Evolutionary conservation across 2,113 vertebrate species (phyloP), one percentile per base, ranked within the genome.

Genomic region (Gnathonemus longibarbis): DNA sequence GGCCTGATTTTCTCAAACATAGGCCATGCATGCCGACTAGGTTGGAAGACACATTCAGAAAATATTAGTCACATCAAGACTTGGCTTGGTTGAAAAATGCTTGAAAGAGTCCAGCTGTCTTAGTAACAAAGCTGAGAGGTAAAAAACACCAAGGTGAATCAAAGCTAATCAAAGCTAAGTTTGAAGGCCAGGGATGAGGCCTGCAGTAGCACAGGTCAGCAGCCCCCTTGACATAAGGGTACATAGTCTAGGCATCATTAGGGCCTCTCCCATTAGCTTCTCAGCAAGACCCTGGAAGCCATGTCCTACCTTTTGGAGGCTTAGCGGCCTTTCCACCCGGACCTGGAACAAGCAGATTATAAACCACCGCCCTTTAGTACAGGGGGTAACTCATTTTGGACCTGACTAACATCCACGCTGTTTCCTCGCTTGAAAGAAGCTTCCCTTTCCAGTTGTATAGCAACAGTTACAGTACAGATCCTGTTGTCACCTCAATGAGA

Each of bases 251-350:
- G 48, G 24, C 84, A 27, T 24, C 48, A 48, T 50, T 86, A 86
- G 9, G 21, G 48, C 84, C 24, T 48, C 84, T 49, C 4, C 84
- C 48, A 48, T 31, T 86, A 86, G 48, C 84, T 50, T 50, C 48
- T 50, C 45, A 49, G 24, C 84, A 21, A 27, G 84, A 86, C 45
- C 46, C 84, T 48, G 45, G 24, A 5, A 86, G 84, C 84, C 84
- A 86, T 31, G 45, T 50, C 84, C 84, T 86, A 86, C 93, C 93
- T 88, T 93, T 93, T 89, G 92, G 92, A 87, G 93, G 88, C 91
- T 94, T 90, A 84, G 90, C 70, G n/a, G 83, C 89, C 88, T 74
- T 91, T 49, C 53, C 93, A 89, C 93, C 93, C 91, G 92, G 92
- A 93, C 93, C 94, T 95, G 91, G 80, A 91, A 48, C 7, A 90